Percentiles rank a stretch among this genome's conserved stretches.
These are phyloP conservation scores for Alosa sapidissima DNA, from an alignment of 2,797 vertebrate genomes.

Conservation along the genomic window DNA sequence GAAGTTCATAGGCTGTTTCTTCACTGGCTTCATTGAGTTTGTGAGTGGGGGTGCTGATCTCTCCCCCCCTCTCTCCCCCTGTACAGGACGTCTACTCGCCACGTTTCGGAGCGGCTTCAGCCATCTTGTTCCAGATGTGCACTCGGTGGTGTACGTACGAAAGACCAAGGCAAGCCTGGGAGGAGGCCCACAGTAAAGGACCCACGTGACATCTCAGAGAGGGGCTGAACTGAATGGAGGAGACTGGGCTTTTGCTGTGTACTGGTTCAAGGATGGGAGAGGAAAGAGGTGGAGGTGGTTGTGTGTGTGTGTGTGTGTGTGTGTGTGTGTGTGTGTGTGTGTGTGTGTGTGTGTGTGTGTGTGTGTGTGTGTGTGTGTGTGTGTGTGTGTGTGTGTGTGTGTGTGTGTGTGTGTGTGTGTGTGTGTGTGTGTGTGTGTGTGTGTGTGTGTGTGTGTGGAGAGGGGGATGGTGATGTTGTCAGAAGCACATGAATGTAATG, in stretches of 20 bases:
- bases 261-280: conserved; percentile 20
- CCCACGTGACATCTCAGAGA: conserved; percentile 4
- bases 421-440: too few species aligned
- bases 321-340: background rate
- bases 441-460: conserved; percentile 31
- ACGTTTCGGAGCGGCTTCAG: conserved; percentile 79
- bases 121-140: conserved; percentile 79
- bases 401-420: background rate
- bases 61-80: conserved; percentile 37
- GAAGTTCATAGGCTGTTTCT: conserved; percentile 15
- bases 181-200: conserved; percentile 48
- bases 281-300: background rate
- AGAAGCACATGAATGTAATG: conserved; percentile 73
- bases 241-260: background rate
- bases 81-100: conserved; percentile 80
- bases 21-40: background rate
- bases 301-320: too few species aligned
- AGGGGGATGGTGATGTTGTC: conserved; percentile 60
- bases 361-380: conserved; percentile 27
- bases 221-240: background rate
- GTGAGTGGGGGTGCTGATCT: conserved; percentile 18
- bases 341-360: background rate
- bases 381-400: background rate
- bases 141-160: conserved; percentile 80
- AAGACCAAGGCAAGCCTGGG: conserved; percentile 57